Evolutionary conservation across 2,888 invertebrate species (phyloP).

Genomic region (Lysandra bellargus): DNA sequence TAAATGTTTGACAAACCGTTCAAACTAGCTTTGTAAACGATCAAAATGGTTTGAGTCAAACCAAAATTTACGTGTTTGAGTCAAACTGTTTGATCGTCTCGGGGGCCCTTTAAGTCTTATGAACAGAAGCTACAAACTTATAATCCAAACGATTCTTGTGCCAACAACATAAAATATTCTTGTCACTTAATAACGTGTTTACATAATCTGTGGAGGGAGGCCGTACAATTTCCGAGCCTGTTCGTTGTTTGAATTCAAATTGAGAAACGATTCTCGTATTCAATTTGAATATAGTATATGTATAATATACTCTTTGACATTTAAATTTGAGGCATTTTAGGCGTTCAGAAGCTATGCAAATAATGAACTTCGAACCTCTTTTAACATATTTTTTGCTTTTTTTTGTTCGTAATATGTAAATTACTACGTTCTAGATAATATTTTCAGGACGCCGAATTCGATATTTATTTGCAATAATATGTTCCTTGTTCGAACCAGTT

Average conservation of each 20-base stretch:
- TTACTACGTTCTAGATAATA: too few species aligned
- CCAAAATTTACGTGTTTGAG: too few species aligned
- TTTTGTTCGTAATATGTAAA: not conserved
- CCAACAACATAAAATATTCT: conserved; percentile 20
- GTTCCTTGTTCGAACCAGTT: too few species aligned
- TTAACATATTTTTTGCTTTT: not conserved
- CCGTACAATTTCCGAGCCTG: conserved; percentile 30
- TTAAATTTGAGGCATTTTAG: not conserved
- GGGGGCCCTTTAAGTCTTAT: too few species aligned
- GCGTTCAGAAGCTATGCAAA: not conserved
- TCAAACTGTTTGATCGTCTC: too few species aligned
- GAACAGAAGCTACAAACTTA: not conserved
- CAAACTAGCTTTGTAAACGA: too few species aligned
- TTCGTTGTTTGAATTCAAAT: conserved; percentile 34
- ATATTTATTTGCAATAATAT: too few species aligned
- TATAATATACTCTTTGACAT: conserved; percentile 5
- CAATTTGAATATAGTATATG: conserved; percentile 13
- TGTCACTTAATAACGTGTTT: conserved; percentile 21
- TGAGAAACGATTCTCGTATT: conserved; percentile 31
- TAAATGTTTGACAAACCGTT: too few species aligned
- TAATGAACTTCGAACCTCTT: not conserved
- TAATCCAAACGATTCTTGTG: not conserved
- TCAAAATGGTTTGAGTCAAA: too few species aligned
- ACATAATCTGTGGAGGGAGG: conserved; percentile 33
- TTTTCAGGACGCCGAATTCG: too few species aligned